Conservation (phyloP, 2,888 invertebrate species). For the Metalampra italica region DNA sequence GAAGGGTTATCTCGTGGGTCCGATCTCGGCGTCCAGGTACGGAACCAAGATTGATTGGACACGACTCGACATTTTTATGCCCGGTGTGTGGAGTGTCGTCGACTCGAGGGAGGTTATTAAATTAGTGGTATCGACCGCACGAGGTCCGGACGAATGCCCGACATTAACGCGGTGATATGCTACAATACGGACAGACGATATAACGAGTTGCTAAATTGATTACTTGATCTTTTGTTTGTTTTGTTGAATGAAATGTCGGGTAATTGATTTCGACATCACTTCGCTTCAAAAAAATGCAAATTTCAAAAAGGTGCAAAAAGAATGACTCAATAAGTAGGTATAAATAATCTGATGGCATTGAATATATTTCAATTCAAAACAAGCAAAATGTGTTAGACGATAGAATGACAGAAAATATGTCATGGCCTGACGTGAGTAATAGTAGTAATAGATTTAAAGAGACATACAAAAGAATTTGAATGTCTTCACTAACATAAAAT, state of each 20-base stretch:
- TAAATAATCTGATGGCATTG: too few species aligned
- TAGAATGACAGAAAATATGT: neutral
- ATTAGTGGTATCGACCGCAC: constrained; percentile 62
- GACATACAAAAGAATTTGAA: too few species aligned
- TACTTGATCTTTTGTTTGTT: constrained; percentile 32
- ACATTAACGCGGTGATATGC: constrained; percentile 47
- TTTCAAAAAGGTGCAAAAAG: neutral
- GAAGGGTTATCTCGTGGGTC: constrained; percentile 72
- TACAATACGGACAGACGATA: constrained; percentile 3
- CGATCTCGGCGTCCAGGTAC: constrained; percentile 68
- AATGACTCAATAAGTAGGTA: too few species aligned
- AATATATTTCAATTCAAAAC: too few species aligned
- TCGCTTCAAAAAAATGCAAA: neutral
- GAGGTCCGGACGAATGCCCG: constrained; percentile 49
- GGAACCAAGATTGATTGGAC: constrained; percentile 72
- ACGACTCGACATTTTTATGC: constrained; percentile 70
- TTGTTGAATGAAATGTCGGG: constrained; percentile 35
- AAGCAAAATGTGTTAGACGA: neutral
- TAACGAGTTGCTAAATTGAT: constrained; percentile 19
- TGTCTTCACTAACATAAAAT: too few species aligned
- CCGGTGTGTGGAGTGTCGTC: constrained; percentile 67
- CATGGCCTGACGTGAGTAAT: too few species aligned
- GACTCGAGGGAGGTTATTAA: constrained; percentile 69
- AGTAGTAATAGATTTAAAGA: too few species aligned
- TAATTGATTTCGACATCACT: constrained; percentile 22